A percentile compares a stretch with the other conserved stretches of the same genome.
Conservation (phyloP, 2,797 vertebrate species). For the Macrochelys suwanniensis region DNA sequence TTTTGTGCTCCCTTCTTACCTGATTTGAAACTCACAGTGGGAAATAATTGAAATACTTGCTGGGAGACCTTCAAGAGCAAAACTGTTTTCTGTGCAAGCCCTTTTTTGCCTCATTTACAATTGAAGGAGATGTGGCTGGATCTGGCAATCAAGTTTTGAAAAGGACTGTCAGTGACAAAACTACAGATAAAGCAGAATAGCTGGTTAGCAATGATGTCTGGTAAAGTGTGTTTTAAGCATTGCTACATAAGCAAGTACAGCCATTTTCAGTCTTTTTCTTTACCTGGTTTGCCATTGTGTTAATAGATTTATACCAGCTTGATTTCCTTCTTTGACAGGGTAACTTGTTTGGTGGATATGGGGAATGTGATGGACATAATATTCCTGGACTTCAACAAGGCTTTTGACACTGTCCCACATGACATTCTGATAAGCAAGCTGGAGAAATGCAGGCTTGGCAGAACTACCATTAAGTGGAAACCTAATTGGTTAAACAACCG, state of each 20-base stretch:
- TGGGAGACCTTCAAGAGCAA: slow-evolving; percentile 34
- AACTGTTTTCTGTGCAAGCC: background rate
- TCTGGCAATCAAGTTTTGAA: background rate
- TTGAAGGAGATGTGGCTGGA: background rate
- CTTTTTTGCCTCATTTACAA: slow-evolving; percentile 17
- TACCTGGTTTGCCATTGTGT: background rate
- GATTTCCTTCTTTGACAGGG: background rate
- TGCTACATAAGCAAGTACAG: accelerated
- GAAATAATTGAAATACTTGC: slow-evolving; percentile 55
- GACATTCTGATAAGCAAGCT: background rate
- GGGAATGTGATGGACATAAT: background rate
- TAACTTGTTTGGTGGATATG: background rate
- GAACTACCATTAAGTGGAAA: background rate
- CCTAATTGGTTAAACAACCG: background rate
- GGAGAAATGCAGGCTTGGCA: background rate
- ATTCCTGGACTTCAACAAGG: background rate
- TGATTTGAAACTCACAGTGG: slow-evolving; percentile 40
- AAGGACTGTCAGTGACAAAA: background rate
- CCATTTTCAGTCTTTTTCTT: background rate
- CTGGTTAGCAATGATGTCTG: background rate
- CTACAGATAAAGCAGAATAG: background rate
- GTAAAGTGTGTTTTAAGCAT: background rate
- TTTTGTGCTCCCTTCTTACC: slow-evolving; percentile 17
- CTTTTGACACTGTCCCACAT: background rate
- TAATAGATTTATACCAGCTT: background rate